These are phyloP conservation scores for Parazoanthus atlanticus DNA, from an alignment of 92 coral and sea anemone genomes.

Conservation along the genomic window DNA sequence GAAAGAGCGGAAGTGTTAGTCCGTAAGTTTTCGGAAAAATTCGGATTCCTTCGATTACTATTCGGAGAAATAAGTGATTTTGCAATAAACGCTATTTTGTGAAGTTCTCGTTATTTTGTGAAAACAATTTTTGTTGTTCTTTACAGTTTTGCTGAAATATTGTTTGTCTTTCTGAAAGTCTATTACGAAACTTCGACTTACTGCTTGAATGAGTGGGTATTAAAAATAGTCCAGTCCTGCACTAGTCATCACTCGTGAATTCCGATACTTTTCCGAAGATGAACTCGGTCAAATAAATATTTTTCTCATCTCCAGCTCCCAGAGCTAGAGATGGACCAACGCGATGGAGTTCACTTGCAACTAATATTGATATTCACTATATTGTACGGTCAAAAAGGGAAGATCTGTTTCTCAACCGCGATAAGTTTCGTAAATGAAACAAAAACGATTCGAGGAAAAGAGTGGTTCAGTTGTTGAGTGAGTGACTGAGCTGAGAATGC, in stretches of 20 bases:
- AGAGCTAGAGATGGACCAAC: not conserved
- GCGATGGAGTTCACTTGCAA: not conserved
- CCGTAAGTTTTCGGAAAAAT: not conserved
- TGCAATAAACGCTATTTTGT: not conserved
- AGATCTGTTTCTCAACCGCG: not conserved
- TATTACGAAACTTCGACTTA: not conserved
- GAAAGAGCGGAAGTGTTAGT: not conserved
- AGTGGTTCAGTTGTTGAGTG: not conserved
- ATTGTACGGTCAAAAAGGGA: not conserved
- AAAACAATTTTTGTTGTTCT: not conserved
- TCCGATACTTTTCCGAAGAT: constrained; percentile 39
- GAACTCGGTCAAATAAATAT: not conserved
- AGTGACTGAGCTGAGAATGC: constrained; percentile 25
- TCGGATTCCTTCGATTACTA: constrained; percentile 20
- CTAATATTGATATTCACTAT: not conserved
- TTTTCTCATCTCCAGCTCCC: constrained; percentile 9
- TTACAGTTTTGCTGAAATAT: not conserved
- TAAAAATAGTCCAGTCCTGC: too few species aligned
- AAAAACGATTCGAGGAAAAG: not conserved
- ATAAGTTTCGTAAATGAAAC: not conserved
- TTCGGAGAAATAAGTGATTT: not conserved
- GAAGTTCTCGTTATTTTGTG: not conserved
- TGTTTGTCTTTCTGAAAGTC: not conserved
- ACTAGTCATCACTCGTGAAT: not conserved
- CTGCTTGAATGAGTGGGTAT: not conserved